phyloP scores from a whole-genome alignment of 1,140 invertebrate genomes.

The Drosophila tristis region DNA sequence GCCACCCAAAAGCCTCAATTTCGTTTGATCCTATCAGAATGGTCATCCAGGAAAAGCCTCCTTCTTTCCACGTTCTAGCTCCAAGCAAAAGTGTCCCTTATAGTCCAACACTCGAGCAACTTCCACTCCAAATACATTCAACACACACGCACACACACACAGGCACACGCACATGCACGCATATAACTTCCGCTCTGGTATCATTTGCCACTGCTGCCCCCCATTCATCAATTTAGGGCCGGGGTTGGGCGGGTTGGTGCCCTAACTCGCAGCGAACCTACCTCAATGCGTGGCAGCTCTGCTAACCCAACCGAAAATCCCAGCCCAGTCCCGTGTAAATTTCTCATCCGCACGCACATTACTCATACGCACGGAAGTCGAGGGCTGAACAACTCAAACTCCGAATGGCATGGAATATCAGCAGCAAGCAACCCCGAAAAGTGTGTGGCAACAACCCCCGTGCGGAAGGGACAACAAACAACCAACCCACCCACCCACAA shows the following conservation, averaged over 20 bases:
- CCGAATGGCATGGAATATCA: neutral
- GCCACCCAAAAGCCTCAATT: too few species aligned
- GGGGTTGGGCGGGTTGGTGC: neutral
- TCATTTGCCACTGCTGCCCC: neutral
- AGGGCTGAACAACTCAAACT: neutral
- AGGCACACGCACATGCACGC: too few species aligned
- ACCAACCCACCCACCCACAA: constrained; percentile 14
- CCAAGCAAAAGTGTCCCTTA: too few species aligned
- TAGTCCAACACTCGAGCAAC: too few species aligned
- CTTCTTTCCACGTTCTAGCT: too few species aligned
- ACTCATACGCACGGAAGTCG: constrained; percentile 58
- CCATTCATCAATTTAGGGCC: constrained; percentile 2
- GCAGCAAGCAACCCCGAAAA: constrained; percentile 21
- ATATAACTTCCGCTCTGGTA: too few species aligned
- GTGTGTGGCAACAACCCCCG: constrained; percentile 27
- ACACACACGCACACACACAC: too few species aligned
- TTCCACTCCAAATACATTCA: too few species aligned
- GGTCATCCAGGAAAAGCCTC: too few species aligned
- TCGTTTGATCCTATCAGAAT: too few species aligned
- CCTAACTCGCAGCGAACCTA: constrained; percentile 53
- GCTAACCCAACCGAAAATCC: constrained; percentile 25
- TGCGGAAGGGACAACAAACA: neutral
- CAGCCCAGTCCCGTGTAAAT: constrained; percentile 2
- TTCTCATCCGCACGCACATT: constrained; percentile 46
- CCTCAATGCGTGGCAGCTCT: constrained; percentile 65